Evolutionary conservation across 2,797 vertebrate genomes (phyloP).

Genomic region (Enteromius mattozi): DNA sequence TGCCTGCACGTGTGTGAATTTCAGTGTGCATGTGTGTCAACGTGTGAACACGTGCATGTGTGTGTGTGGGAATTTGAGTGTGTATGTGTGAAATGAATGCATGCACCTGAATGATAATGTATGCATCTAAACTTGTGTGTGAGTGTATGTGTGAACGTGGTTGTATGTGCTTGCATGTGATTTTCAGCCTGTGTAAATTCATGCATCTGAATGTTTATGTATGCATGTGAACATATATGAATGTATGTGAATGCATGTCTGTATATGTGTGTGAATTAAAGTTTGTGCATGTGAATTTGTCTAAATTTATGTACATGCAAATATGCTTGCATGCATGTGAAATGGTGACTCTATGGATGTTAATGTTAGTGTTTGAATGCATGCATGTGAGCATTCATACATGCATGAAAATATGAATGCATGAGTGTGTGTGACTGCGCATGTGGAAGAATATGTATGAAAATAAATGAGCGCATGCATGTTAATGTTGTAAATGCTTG

Average conservation of each 20-base stretch:
- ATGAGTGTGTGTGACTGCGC: neutral
- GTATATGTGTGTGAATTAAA: neutral
- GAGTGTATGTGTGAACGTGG: neutral
- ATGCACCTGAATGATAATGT: neutral
- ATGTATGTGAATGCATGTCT: neutral
- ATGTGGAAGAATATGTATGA: neutral
- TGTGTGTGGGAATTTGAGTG: neutral
- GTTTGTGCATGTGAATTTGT: neutral
- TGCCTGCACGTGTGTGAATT: neutral
- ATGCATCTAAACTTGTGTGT: neutral
- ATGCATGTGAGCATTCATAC: neutral
- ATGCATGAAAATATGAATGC: neutral
- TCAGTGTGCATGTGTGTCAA: neutral
- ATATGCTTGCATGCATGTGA: neutral
- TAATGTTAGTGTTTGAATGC: neutral
- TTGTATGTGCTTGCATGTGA: neutral
- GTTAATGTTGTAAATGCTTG: neutral
- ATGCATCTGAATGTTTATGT: neutral
- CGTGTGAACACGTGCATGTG: neutral
- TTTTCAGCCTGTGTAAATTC: neutral
- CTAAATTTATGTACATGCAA: neutral
- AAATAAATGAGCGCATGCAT: neutral
- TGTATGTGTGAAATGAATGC: neutral
- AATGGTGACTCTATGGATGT: neutral
- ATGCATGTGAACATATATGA: neutral